Evolutionary conservation across 2,113 vertebrate genomes (phyloP), one percentile per base, ranked within the genome.

Genomic region (Tragulus kanchil): DNA sequence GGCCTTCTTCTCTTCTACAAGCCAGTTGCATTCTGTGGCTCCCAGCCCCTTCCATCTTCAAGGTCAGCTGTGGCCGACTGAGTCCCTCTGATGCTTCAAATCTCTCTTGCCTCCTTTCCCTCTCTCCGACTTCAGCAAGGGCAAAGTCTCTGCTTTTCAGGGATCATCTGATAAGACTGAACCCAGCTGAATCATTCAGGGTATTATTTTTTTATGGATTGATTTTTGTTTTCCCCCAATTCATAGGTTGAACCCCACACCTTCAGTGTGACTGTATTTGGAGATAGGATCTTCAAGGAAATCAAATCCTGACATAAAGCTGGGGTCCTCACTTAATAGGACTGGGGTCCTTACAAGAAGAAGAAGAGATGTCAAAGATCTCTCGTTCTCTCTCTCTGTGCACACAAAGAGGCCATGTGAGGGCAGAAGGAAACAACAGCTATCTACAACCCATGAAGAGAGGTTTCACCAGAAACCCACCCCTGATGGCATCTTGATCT

Each of bases 1-100:
- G 42, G 45, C 19, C 42, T 75, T 48, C 42, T 75, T 75, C 23
- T 75, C 98, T 89, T 85, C 79, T 59, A 36, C 75, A 73, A 48
- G 8, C 48, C 16, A 86, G 5, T 26, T 73, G 9, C 15, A 8
- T 79, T 85, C 42, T 48, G 16, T 78, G 14, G 50, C 7, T 62
- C 28, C 3, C 77, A 48, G 16, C 3, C 2, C 17, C 8, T 48
- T 58, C 62, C 8, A 2, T 54, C 36, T 58, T 69, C 26, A 95
- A 84, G 91, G 62, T 45, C 52, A 64, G 52, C 8, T 31, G 54
- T 13, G 73, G 5, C 28, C 58, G 59, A 50, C 23, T 28, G 54
- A 73, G 6, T 59, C 25, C 28, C 3, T 92, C 36, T 71, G 19
- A 26, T 56, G 19, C 50, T 73, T 92, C 5, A 13, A 19, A 28